phyloP scores from a whole-genome alignment of 2,888 invertebrate species.

The Phengaris arion region DNA sequence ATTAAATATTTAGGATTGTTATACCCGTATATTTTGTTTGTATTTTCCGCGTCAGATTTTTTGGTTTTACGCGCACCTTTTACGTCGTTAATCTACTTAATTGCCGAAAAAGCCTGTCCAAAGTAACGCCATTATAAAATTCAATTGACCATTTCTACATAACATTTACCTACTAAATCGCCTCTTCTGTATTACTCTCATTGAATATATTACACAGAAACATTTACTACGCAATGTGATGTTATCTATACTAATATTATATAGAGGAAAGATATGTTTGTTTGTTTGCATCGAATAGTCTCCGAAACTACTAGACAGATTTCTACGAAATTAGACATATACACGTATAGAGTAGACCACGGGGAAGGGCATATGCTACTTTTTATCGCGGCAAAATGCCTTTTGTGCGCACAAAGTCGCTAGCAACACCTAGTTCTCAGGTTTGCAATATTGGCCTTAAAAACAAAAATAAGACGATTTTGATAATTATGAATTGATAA shows the following conservation, averaged over 20 bases:
- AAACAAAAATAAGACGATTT: neutral
- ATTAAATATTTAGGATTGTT: neutral
- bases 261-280: no score
- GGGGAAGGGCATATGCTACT: no score
- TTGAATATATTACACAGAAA: neutral
- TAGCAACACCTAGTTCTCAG: no score
- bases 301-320: no score
- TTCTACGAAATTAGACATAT: no score
- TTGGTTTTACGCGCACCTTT: conserved; percentile 12
- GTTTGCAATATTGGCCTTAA: no score
- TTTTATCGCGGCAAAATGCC: no score
- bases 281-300: no score
- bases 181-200: neutral
- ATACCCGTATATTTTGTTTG: conserved; percentile 10
- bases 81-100: conserved; percentile 2
- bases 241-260: no score
- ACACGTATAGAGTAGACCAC: no score
- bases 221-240: no score
- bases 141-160: conserved; percentile 15
- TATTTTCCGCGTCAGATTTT: conserved; percentile 13
- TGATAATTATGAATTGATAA: neutral
- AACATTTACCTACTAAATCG: neutral
- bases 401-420: no score
- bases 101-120: conserved; percentile 16
- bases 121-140: conserved; percentile 8